Conservation (phyloP, 2,888 invertebrate genomes). For the Oscheius sp. region DNA sequence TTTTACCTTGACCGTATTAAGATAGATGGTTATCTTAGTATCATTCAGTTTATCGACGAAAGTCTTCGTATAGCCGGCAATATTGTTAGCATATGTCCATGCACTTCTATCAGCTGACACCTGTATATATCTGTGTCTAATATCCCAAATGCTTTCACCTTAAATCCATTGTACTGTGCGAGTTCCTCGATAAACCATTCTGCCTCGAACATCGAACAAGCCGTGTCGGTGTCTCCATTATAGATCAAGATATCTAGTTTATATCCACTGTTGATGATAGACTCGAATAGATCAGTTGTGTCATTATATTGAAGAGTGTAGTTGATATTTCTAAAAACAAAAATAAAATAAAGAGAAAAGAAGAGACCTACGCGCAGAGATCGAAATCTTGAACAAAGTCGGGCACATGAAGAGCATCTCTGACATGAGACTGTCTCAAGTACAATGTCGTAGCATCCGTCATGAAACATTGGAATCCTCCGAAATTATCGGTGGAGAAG, state of each 20-base stretch:
- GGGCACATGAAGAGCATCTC: conserved; percentile 62
- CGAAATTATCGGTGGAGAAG: conserved; percentile 59
- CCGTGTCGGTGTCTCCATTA: conserved; percentile 61
- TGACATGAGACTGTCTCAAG: conserved; percentile 52
- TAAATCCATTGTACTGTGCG: conserved; percentile 33
- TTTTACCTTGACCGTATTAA: conserved; percentile 54
- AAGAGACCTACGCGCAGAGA: conserved; percentile 47
- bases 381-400: conserved; percentile 56
- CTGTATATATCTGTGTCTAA: not conserved
- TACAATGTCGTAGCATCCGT: conserved; percentile 46
- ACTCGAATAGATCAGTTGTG: conserved; percentile 53
- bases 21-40: conserved; percentile 39
- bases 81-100: conserved; percentile 47
- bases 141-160: not conserved
- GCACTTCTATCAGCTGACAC: conserved; percentile 30
- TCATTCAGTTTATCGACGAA: conserved; percentile 39
- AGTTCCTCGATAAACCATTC: conserved; percentile 51
- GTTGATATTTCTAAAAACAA: conserved; percentile 23
- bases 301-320: conserved; percentile 54
- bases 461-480: conserved; percentile 62
- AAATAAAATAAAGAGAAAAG: not conserved
- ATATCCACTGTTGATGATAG: conserved; percentile 46
- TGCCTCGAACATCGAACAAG: conserved; percentile 57
- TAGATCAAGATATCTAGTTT: conserved; percentile 51
- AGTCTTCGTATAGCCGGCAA: conserved; percentile 53